A percentile compares a stretch with the other conserved stretches of the same genome.
phyloP scores from a whole-genome alignment of 2,797 vertebrate species.

The Brachyalestes nurse region DNA sequence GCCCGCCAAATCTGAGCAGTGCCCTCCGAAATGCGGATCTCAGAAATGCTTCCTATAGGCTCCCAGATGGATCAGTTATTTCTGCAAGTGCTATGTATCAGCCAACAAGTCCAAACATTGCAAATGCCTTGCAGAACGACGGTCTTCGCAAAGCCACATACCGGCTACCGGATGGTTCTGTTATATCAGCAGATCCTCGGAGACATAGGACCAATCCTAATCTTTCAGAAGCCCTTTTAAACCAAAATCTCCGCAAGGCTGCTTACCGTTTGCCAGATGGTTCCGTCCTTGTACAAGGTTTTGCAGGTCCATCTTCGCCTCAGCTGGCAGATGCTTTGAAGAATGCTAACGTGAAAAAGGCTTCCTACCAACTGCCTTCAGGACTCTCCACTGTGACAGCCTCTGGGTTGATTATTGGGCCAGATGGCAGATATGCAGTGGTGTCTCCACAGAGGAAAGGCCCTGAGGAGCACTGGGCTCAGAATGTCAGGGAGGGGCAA shows the following conservation, averaged over 20 bases:
- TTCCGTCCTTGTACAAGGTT: constrained; percentile 71
- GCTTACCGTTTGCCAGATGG: constrained; percentile 67
- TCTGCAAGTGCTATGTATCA: constrained; percentile 50
- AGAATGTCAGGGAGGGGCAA: constrained; percentile 68
- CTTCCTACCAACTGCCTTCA: constrained; percentile 77
- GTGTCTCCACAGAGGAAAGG: constrained; percentile 83
- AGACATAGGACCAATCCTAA: constrained; percentile 63
- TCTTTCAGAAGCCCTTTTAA: constrained; percentile 58
- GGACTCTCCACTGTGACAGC: constrained; percentile 61
- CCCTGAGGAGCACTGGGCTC: constrained; percentile 81
- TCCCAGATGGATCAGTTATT: constrained; percentile 73
- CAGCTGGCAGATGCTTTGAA: constrained; percentile 70
- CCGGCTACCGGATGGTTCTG: constrained; percentile 69
- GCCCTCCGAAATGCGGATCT: constrained; percentile 73
- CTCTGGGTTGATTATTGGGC: constrained; percentile 55
- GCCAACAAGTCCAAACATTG: constrained; percentile 67
- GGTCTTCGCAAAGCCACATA: constrained; percentile 66
- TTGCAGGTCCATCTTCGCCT: constrained; percentile 68
- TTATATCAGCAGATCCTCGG: constrained; percentile 64
- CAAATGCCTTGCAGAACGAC: constrained; percentile 71
- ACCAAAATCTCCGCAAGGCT: constrained; percentile 60
- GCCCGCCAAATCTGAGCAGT: constrained; percentile 65
- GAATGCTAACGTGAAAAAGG: constrained; percentile 77
- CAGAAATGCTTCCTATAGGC: constrained; percentile 71
- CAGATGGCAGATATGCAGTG: constrained; percentile 83